Base-by-base conservation (phyloP, 2,888 invertebrate genomes). In the Chalcis sispes region DNA sequence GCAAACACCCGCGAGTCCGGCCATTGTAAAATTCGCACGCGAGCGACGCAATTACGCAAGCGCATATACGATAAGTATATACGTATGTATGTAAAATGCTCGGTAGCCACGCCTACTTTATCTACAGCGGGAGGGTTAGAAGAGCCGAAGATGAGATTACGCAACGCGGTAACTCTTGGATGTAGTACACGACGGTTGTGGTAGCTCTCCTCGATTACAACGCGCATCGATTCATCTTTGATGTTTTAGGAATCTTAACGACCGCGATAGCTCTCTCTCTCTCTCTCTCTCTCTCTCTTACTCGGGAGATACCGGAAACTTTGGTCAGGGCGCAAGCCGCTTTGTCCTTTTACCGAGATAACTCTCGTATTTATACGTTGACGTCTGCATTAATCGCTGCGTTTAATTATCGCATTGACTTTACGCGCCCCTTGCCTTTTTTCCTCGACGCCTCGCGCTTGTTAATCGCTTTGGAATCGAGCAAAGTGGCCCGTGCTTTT, bases 221-320 rank as follows among this genome's bases (percentile, higher is more conserved):
- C n/a, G n/a, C n/a, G n/a, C 46, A 25, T 13, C 18, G 25, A 69
- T 69, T 69, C 69, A 18, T 46, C 59, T 59, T 27, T 40, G 62
- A 27, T 54, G 42, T 71, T 71, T 71, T 72, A 72, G 46, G 52
- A 72, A 72, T 72, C 23, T 64, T 61, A 72, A 64, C 62, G 48
- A 32, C 52, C 20, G 32, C 48, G 48, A 18, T 23, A 32, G 23
- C 27, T 25, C 10, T 25, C n/a, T n/a, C n/a, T n/a, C n/a, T n/a
- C n/a, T n/a, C n/a, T n/a, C n/a, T n/a, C n/a, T n/a, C n/a, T n/a
- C n/a, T n/a, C n/a, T n/a, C n/a, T n/a, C n/a, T n/a, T n/a, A n/a
- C n/a, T n/a, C n/a, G 52, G 29, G 29, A 56, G 65, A 58, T 62
- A 36, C 65, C 48, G 62, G 65, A 65, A 71, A 56, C 52, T 72